Percentiles rank a stretch among this genome's conserved stretches.
Conservation (phyloP, 1,140 invertebrate genomes). For the Melipona quadrifasciata region DNA sequence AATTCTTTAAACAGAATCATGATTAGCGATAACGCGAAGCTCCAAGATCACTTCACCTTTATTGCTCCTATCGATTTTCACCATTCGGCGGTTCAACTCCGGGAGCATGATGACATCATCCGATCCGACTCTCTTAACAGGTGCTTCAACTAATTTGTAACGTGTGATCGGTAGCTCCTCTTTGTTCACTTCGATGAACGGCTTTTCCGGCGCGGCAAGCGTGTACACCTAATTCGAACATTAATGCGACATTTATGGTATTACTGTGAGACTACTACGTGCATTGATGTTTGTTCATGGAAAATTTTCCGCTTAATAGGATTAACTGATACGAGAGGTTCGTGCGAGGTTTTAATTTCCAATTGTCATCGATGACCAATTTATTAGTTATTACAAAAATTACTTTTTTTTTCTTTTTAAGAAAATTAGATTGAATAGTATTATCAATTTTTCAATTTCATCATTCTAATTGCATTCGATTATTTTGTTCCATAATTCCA, state of each 20-base stretch:
- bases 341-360: constrained; percentile 10
- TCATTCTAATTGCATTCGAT: neutral
- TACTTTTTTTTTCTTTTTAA: neutral
- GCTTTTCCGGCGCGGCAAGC: constrained; percentile 59
- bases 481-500: neutral
- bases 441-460: too few species aligned
- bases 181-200: constrained; percentile 58
- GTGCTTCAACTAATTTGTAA: constrained; percentile 68
- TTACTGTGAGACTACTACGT: neutral
- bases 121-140: constrained; percentile 55
- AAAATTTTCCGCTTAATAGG: constrained; percentile 18
- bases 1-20: constrained; percentile 52
- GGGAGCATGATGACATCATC: constrained; percentile 65
- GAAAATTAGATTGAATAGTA: neutral
- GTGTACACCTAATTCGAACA: constrained; percentile 57
- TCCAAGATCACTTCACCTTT: constrained; percentile 77
- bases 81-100: constrained; percentile 69
- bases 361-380: neutral
- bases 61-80: constrained; percentile 70
- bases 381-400: neutral
- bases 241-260: constrained; percentile 16
- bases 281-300: constrained; percentile 6
- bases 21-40: constrained; percentile 76
- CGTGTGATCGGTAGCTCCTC: constrained; percentile 67
- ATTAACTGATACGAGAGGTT: neutral